Conservation (phyloP, 2,888 invertebrate genomes). For the Temnothorax unifasciatus region DNA sequence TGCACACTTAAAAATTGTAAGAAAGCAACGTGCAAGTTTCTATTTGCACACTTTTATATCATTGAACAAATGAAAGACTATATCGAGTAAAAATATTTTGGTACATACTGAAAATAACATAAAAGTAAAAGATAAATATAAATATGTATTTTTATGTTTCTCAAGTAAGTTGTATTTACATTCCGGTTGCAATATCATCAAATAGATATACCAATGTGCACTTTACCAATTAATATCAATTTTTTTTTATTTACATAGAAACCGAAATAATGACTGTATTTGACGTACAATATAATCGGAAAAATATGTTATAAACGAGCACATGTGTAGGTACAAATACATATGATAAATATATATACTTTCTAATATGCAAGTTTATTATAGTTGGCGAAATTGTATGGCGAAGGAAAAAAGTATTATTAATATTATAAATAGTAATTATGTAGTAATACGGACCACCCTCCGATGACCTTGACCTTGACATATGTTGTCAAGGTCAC, state of each 20-base stretch:
- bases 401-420: not conserved
- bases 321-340: not conserved
- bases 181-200: not conserved
- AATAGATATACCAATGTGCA: not conserved
- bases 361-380: not conserved
- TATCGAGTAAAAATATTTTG: not conserved
- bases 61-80: not conserved
- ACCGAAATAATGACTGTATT: not conserved
- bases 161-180: not conserved
- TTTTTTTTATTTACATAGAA: slow-evolving; percentile 2
- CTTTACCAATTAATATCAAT: slow-evolving; percentile 14
- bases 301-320: not conserved
- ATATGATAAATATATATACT: too few species aligned
- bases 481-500: too few species aligned
- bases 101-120: not conserved
- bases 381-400: not conserved
- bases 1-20: too few species aligned
- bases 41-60: too few species aligned
- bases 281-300: not conserved
- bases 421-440: not conserved
- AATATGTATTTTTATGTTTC: not conserved
- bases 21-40: too few species aligned
- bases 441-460: too few species aligned
- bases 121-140: not conserved
- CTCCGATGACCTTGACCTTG: too few species aligned